Percentiles rank a stretch among this genome's conserved stretches.
Evolutionary conservation across 2,113 vertebrate genomes (phyloP).

Genomic region (Sterna hirundo): DNA sequence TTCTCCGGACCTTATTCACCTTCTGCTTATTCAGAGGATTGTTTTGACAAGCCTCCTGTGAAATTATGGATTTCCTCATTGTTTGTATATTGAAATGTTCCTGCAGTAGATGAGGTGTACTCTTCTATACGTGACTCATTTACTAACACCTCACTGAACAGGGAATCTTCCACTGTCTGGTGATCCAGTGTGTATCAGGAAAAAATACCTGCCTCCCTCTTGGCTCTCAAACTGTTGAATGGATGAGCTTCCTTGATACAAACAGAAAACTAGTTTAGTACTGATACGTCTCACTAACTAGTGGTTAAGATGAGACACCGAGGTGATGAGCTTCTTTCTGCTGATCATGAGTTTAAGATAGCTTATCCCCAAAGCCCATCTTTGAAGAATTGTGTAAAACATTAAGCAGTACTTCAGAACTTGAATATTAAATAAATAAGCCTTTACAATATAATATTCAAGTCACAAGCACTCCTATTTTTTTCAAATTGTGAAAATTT

Average conservation of each 20-base stretch:
- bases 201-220: not conserved
- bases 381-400: not conserved
- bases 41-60: not conserved
- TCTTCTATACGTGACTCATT: not conserved
- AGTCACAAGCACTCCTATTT: not conserved
- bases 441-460: not conserved
- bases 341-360: not conserved
- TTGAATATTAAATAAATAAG: not conserved
- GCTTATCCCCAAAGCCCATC: not conserved
- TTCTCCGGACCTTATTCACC: fast-evolving
- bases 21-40: not conserved
- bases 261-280: not conserved
- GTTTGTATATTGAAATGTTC: not conserved
- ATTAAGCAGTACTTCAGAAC: not conserved
- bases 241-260: not conserved
- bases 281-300: not conserved
- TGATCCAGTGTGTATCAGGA: not conserved
- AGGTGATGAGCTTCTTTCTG: not conserved
- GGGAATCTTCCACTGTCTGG: not conserved
- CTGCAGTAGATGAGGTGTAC: not conserved
- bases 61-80: not conserved
- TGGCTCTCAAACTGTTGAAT: not conserved
- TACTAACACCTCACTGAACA: not conserved
- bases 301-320: not conserved
- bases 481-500: not conserved